Conservation (phyloP, 2,113 vertebrate genomes). For the Sialia sialis region DNA sequence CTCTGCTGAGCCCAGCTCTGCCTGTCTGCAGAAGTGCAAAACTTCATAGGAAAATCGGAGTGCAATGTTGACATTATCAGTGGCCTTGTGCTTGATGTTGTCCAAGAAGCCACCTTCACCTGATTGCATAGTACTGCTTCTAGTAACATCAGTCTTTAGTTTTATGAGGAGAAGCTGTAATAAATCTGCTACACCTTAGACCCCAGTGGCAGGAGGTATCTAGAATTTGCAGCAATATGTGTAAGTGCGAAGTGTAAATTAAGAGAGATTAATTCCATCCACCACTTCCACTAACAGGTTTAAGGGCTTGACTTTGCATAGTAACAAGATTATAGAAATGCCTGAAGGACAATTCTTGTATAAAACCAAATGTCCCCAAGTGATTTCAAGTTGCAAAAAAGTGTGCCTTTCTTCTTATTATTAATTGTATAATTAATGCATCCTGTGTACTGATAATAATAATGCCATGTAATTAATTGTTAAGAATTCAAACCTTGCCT, state of each 20-base stretch:
- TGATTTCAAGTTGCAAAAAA: slow-evolving; percentile 64
- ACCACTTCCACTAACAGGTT: slow-evolving; percentile 58
- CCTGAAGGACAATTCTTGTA: slow-evolving; percentile 74
- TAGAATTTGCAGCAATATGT: slow-evolving; percentile 28
- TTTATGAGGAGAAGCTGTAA: slow-evolving; percentile 37
- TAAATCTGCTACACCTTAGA: slow-evolving; percentile 65
- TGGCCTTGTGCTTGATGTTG: neutral
- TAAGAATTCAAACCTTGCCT: slow-evolving; percentile 79
- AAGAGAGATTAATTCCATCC: slow-evolving; percentile 61
- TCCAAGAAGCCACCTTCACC: neutral
- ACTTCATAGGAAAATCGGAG: neutral
- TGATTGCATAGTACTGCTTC: neutral
- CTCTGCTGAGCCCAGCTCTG: neutral
- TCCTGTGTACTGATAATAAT: slow-evolving; percentile 82
- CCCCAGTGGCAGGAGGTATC: slow-evolving; percentile 63
- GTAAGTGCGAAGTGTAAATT: neutral
- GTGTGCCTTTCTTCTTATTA: slow-evolving; percentile 72
- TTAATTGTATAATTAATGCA: slow-evolving; percentile 84
- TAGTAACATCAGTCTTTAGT: neutral
- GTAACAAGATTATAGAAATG: slow-evolving; percentile 76
- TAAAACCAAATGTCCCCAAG: slow-evolving; percentile 67
- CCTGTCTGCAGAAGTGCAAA: neutral
- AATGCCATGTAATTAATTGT: slow-evolving; percentile 85
- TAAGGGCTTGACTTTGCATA: slow-evolving; percentile 73
- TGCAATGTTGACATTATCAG: neutral